A percentile compares a stretch with the other conserved stretches of the same genome.
Conservation (phyloP, 2,113 vertebrate genomes). For the Entelurus aequoreus region DNA sequence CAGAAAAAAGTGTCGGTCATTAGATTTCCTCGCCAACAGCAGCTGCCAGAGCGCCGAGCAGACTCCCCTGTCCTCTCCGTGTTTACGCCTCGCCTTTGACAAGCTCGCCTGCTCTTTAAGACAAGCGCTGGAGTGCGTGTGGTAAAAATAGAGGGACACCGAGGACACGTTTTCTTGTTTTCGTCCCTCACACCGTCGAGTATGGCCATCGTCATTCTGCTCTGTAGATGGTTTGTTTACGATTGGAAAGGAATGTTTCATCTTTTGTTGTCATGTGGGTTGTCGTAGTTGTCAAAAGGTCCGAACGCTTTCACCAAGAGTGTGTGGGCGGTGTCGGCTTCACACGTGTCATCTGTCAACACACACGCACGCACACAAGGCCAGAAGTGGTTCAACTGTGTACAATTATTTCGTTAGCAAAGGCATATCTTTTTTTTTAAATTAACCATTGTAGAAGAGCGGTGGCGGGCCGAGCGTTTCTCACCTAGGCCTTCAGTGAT, state of each 20-base stretch:
- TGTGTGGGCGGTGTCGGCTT: conserved; percentile 57
- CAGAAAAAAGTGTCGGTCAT: background rate
- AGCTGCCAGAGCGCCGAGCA: background rate
- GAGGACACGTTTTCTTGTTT: too few species aligned
- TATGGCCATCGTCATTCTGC: too few species aligned
- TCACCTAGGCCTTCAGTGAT: too few species aligned
- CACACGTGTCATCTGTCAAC: conserved; percentile 56
- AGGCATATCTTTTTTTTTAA: too few species aligned
- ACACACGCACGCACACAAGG: conserved; percentile 21
- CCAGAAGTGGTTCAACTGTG: too few species aligned
- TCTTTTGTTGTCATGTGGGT: conserved; percentile 15
- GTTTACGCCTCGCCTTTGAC: background rate
- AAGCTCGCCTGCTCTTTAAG: background rate
- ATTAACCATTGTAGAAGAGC: too few species aligned
- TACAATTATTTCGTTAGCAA: too few species aligned
- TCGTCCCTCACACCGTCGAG: too few species aligned
- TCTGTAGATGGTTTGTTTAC: too few species aligned
- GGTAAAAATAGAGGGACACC: too few species aligned
- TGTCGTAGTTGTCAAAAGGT: conserved; percentile 52
- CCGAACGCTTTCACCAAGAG: conserved; percentile 41
- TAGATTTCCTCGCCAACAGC: background rate
- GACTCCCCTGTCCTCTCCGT: background rate
- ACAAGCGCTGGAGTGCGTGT: too few species aligned
- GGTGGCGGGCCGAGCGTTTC: too few species aligned
- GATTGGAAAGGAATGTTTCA: conserved; percentile 18